A percentile compares a stretch with the other conserved stretches of the same genome.
These are phyloP conservation scores for Hartigia nigra DNA, from an alignment of 2,888 invertebrate species.

Conservation along the genomic window DNA sequence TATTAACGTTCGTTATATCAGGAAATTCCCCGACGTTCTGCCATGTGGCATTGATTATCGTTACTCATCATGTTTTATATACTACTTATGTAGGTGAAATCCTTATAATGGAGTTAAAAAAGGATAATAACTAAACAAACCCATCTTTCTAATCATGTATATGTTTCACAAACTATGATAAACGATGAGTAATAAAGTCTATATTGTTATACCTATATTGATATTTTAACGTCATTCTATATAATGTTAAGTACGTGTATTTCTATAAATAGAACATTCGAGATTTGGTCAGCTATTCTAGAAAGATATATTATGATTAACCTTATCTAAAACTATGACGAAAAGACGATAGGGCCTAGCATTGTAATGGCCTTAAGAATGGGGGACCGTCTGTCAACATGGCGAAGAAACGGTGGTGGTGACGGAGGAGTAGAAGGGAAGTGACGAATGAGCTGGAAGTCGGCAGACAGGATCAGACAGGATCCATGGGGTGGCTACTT, in stretches of 20 bases:
- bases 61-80: conserved; percentile 14
- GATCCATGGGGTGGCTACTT: too few relatives aligned
- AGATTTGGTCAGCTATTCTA: background rate
- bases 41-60: conserved; percentile 20
- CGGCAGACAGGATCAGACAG: too few relatives aligned
- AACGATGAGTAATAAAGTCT: background rate
- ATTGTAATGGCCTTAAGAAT: too few relatives aligned
- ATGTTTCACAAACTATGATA: background rate
- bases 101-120: background rate
- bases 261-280: background rate
- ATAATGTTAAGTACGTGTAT: background rate
- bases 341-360: too few relatives aligned
- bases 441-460: too few relatives aligned
- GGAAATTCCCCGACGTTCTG: background rate
- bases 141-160: background rate
- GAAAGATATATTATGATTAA: too few relatives aligned
- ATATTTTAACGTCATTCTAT: background rate
- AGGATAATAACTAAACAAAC: background rate
- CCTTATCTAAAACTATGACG: too few relatives aligned
- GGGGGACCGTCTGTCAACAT: too few relatives aligned
- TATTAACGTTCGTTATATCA: background rate
- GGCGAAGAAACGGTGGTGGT: too few relatives aligned
- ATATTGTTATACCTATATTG: background rate
- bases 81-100: background rate
- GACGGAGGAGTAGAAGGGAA: too few relatives aligned